Evolutionary conservation across 1,140 invertebrate genomes (phyloP).

Genomic region (Drosophila subobscura): DNA sequence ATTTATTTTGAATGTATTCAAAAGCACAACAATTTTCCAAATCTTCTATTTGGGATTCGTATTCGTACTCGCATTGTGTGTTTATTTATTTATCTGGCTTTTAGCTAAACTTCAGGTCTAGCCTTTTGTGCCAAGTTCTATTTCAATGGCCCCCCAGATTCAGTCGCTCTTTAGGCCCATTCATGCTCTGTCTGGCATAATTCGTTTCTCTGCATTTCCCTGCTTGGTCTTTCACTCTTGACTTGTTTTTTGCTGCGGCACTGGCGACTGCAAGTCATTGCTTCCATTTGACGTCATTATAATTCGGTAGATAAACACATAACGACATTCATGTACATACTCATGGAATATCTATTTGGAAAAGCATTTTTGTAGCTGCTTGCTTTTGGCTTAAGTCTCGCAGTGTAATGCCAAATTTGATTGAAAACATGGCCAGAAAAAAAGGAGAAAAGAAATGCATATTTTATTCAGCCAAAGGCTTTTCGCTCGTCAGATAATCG

Average conservation of each 20-base stretch:
- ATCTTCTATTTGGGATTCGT: constrained; percentile 18
- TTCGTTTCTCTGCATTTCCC: constrained; percentile 24
- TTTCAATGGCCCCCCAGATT: constrained; percentile 62
- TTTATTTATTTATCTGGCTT: constrained; percentile 71
- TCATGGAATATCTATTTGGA: constrained; percentile 16
- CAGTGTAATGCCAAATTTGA: constrained; percentile 32
- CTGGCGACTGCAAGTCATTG: constrained; percentile 44
- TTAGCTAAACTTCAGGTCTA: constrained; percentile 73
- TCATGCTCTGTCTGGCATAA: constrained; percentile 61
- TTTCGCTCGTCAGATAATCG: constrained; percentile 38
- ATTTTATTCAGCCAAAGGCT: constrained; percentile 26
- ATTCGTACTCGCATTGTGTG: constrained; percentile 14
- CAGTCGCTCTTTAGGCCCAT: constrained; percentile 25
- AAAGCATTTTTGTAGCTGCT: constrained; percentile 22
- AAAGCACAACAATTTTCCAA: constrained; percentile 68
- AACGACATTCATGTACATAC: constrained; percentile 3
- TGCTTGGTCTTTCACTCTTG: constrained; percentile 48
- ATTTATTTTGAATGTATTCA: constrained; percentile 64
- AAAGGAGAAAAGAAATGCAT: constrained; percentile 31
- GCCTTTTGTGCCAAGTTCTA: constrained; percentile 68
- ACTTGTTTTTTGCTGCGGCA: constrained; percentile 29
- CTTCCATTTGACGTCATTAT: constrained; percentile 67
- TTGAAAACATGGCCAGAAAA: constrained; percentile 25
- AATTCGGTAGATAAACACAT: constrained; percentile 28
- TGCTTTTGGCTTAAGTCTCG: constrained; percentile 4